These are phyloP conservation scores for Drosophila rellima DNA, from an alignment of 2,888 invertebrate species.

Conservation along the genomic window DNA sequence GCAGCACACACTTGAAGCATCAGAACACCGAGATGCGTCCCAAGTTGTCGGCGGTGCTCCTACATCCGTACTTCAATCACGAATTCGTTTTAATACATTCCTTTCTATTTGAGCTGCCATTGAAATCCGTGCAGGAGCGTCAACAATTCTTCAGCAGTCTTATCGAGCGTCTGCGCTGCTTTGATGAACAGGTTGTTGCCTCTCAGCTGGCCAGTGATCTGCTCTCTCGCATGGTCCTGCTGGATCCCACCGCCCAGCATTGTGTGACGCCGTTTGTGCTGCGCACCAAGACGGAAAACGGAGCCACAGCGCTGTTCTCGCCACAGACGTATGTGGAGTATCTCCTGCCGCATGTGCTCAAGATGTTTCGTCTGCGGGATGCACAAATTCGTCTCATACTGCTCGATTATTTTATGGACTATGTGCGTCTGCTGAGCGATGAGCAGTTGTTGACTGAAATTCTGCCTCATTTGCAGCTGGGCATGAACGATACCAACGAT, in stretches of 20 bases:
- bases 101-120: slow-evolving; percentile 92
- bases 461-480: slow-evolving; percentile 94
- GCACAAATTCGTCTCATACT: slow-evolving; percentile 92
- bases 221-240: slow-evolving; percentile 93
- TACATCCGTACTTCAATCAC: slow-evolving; percentile 93
- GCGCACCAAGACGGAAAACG: slow-evolving; percentile 87
- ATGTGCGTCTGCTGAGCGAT: slow-evolving; percentile 90
- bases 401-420: slow-evolving; percentile 92
- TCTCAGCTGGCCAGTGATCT: slow-evolving; percentile 92
- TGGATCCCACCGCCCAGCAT: slow-evolving; percentile 92
- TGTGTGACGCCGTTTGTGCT: slow-evolving; percentile 84
- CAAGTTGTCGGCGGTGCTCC: slow-evolving; percentile 88
- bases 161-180: slow-evolving; percentile 89
- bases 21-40: slow-evolving; percentile 89
- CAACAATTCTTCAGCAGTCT: slow-evolving; percentile 91
- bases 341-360: slow-evolving; percentile 91
- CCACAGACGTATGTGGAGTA: slow-evolving; percentile 90
- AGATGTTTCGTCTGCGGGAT: slow-evolving; percentile 94
- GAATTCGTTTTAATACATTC: slow-evolving; percentile 94
- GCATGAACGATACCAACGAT: slow-evolving; percentile 95
- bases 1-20: slow-evolving; percentile 90
- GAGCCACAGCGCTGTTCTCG: slow-evolving; percentile 89
- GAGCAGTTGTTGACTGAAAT: slow-evolving; percentile 92
- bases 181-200: slow-evolving; percentile 93
- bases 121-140: slow-evolving; percentile 92